Evolutionary conservation across 2,888 invertebrate genomes (phyloP), one percentile per base, ranked within the genome.

Genomic region (Eutolmus rufibarbis): DNA sequence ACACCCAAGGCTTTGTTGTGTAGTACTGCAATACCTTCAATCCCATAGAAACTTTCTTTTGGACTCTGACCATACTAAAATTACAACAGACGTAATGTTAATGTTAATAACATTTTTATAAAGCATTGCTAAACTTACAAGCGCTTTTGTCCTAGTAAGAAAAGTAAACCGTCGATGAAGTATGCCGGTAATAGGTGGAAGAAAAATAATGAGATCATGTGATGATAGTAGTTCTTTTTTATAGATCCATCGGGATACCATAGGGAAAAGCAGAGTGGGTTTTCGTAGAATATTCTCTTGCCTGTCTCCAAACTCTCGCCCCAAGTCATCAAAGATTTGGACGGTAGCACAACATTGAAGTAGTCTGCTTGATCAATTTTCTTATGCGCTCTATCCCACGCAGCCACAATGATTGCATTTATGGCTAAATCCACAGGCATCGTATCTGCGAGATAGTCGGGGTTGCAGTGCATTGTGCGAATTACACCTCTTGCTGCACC

Each of bases 401-500:
- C 96, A 0, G 96, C 94, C 0, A 96, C 92, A 43, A 98, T 95
- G 90, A 96, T 94, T 16, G 95, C 95, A 91, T 98, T 98, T 51
- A 97, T 96, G 0, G 95, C 95, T 88, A 95, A 92, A 90, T 97
- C 97, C 0, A 97, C 97, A 0, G 97, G 97, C 1, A 97, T 94
- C 0, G 96, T 92, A 89, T 97, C 96, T 0, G 96, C 95, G 0
- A 92, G 90, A 88, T 94, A 95, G 1, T 92, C 91, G 9, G 93
- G 92, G 89, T 93, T 89, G 90, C 96, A 96, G 89, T 96, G 96
- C 96, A 98, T 96, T 0, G 96, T 95, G 1, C 98, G 94, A 43
- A 98, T 95, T 0, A 98, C 96, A 56, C 95, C 98, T 92, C 97
- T 97, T 0, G 97, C 96, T 16, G 95, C 96, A 0, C 95, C 97